Percentiles rank a stretch among this genome's conserved stretches.
phyloP scores from a whole-genome alignment of 2,797 vertebrate species.

The Sebastes cheni region DNA sequence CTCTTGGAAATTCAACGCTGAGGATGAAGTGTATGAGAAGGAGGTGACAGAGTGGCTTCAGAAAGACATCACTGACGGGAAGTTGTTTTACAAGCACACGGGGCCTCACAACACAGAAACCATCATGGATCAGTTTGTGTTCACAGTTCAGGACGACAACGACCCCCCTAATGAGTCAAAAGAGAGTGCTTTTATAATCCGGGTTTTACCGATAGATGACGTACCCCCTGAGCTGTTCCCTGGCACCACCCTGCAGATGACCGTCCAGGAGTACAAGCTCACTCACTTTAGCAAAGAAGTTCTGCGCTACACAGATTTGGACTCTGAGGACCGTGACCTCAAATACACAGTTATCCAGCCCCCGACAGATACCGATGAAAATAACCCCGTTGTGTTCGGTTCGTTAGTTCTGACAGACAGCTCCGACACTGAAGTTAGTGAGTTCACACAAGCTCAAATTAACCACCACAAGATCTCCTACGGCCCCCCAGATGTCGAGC shows the following conservation, averaged over 20 bases:
- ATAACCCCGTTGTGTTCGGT: conserved; percentile 85
- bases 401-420: conserved; percentile 90
- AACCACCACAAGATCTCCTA: conserved; percentile 96
- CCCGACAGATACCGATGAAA: conserved; percentile 90
- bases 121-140: conserved; percentile 87
- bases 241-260: conserved; percentile 88
- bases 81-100: conserved; percentile 89
- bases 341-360: conserved; percentile 88
- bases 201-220: conserved; percentile 89
- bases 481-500: conserved; percentile 87
- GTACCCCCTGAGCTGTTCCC: conserved; percentile 89
- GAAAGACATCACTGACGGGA: conserved; percentile 90
- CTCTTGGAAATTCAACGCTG: conserved; percentile 86
- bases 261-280: conserved; percentile 91
- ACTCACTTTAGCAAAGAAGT: conserved; percentile 89
- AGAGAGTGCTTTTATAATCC: conserved; percentile 84
- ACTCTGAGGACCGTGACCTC: conserved; percentile 93
- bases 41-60: conserved; percentile 91
- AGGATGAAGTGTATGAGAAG: conserved; percentile 88
- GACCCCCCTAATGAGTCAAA: conserved; percentile 93
- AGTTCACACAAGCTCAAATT: conserved; percentile 96
- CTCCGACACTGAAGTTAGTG: conserved; percentile 83
- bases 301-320: conserved; percentile 91
- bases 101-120: conserved; percentile 88
- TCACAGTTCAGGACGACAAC: conserved; percentile 94